phyloP scores from a whole-genome alignment of 2,888 invertebrate species.

The Hyalella azteca region DNA sequence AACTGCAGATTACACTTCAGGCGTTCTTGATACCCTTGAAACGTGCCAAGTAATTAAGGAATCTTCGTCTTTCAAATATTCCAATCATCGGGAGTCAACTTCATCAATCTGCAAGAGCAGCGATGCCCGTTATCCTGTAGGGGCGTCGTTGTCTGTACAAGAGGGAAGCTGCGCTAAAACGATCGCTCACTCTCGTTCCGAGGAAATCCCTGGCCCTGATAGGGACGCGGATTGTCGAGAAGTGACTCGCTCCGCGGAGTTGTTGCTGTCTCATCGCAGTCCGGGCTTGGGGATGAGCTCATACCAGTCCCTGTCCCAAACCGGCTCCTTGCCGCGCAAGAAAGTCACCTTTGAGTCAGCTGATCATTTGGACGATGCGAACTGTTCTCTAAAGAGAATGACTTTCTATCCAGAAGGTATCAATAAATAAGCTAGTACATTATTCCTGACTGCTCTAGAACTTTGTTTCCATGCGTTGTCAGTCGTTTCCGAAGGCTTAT shows the following conservation, averaged over 20 bases:
- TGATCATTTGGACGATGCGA: neutral
- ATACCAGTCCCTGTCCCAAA: neutral
- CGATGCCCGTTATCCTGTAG: too few relatives aligned
- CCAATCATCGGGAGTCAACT: neutral
- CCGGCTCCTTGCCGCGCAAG: neutral
- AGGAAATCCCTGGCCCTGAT: neutral
- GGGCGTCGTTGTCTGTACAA: too few relatives aligned
- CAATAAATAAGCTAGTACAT: too few relatives aligned
- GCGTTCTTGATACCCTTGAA: too few relatives aligned
- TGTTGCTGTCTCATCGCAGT: neutral
- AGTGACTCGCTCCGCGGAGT: neutral
- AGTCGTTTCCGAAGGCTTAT: too few relatives aligned
- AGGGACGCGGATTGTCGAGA: neutral
- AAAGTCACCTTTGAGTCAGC: constrained; percentile 9
- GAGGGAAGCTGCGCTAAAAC: neutral
- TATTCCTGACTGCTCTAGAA: too few relatives aligned
- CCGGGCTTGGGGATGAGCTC: neutral
- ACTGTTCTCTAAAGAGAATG: neutral
- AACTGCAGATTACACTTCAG: too few relatives aligned
- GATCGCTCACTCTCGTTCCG: neutral
- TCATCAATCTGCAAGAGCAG: too few relatives aligned
- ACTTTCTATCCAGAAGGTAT: neutral
- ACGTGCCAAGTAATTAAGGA: too few relatives aligned
- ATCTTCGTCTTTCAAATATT: neutral
- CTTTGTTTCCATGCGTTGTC: too few relatives aligned